phyloP scores from a whole-genome alignment of 1,140 invertebrate genomes.

The Bombus waltoni region DNA sequence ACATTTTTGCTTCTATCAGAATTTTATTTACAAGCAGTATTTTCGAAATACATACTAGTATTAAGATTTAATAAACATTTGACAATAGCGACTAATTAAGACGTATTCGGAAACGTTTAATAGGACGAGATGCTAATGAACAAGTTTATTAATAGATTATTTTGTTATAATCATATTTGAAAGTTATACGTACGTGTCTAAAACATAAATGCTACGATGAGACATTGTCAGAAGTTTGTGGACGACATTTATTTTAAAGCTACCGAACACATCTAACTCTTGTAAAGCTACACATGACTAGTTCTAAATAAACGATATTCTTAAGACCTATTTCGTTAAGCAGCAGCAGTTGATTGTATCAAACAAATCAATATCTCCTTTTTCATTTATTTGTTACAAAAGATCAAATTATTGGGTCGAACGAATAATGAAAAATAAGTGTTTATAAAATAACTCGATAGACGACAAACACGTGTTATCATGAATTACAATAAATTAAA shows the following conservation, averaged over 20 bases:
- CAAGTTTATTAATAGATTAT: constrained; percentile 16
- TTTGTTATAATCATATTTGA: background rate
- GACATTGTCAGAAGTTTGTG: background rate
- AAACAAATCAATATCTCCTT: background rate
- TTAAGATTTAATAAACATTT: constrained; percentile 12
- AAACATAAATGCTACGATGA: constrained; percentile 6
- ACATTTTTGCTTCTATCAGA: constrained; percentile 30
- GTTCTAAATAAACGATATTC: constrained; percentile 60
- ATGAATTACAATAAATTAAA: background rate
- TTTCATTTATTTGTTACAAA: background rate
- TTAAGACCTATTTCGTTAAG: constrained; percentile 18
- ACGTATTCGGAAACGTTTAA: background rate
- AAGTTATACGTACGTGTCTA: background rate
- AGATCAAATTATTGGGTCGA: background rate
- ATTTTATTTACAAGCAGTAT: constrained; percentile 43
- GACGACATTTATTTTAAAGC: constrained; percentile 17
- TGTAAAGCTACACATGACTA: constrained; percentile 72
- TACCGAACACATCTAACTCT: constrained; percentile 40
- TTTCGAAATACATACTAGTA: background rate
- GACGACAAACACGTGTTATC: background rate
- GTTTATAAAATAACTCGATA: background rate
- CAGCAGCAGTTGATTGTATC: constrained; percentile 13
- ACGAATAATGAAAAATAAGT: background rate
- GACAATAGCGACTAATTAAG: constrained; percentile 7
- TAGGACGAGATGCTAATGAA: background rate